phyloP scores from a whole-genome alignment of 2,888 invertebrate species.

The Drosophila lacicola region DNA sequence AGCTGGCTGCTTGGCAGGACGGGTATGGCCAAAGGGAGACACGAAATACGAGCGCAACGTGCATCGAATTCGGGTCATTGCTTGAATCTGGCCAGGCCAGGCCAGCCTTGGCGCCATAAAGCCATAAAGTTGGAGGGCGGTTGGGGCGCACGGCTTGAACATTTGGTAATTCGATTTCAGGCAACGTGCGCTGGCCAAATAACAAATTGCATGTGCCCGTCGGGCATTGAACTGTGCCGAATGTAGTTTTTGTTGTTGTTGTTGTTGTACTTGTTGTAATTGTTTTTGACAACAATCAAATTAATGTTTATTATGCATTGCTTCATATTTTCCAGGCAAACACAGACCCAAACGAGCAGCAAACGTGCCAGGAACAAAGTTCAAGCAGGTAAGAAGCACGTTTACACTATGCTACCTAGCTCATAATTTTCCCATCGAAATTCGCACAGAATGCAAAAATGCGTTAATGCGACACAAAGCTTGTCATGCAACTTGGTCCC shows the following conservation, averaged over 20 bases:
- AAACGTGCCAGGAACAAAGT: slow-evolving; percentile 50
- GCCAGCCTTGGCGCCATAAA: slow-evolving; percentile 39
- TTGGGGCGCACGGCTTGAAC: slow-evolving; percentile 34
- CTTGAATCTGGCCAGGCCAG: slow-evolving; percentile 26
- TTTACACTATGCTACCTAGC: background rate
- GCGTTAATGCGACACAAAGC: slow-evolving; percentile 58
- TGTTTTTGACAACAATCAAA: slow-evolving; percentile 44
- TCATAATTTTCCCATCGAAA: slow-evolving; percentile 32
- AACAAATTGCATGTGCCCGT: slow-evolving; percentile 48
- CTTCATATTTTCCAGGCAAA: slow-evolving; percentile 51
- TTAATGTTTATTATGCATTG: slow-evolving; percentile 43
- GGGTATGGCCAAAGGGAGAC: slow-evolving; percentile 29
- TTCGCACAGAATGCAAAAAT: slow-evolving; percentile 71
- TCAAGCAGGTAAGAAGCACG: slow-evolving; percentile 56
- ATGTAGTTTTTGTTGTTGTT: slow-evolving; percentile 21
- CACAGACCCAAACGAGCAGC: slow-evolving; percentile 32
- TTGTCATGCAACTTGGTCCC: slow-evolving; percentile 48
- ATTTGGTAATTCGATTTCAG: slow-evolving; percentile 74
- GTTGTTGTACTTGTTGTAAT: slow-evolving; percentile 17
- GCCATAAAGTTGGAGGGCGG: slow-evolving; percentile 8
- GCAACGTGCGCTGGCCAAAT: slow-evolving; percentile 37
- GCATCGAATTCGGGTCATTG: slow-evolving; percentile 78
- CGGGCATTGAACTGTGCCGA: slow-evolving; percentile 64
- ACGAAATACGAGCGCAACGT: slow-evolving; percentile 71
- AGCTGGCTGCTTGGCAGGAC: slow-evolving; percentile 12